Conservation (phyloP, 1,140 invertebrate species). For the Nephotettix cincticeps region DNA sequence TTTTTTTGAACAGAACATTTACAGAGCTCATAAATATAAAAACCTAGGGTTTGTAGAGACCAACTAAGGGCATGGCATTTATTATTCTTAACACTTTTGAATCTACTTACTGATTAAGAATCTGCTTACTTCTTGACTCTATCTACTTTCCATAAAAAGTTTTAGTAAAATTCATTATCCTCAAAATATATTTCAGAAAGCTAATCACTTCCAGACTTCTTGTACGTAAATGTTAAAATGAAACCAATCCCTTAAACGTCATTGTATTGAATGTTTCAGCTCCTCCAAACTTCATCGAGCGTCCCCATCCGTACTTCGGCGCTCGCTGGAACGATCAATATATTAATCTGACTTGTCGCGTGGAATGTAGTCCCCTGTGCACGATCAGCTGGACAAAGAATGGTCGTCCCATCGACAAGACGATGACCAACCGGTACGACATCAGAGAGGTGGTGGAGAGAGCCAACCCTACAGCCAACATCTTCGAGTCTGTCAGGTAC, state of each 20-base stretch:
- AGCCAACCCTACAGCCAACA: slow-evolving; percentile 70
- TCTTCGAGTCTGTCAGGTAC: slow-evolving; percentile 78
- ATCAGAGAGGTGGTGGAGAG: slow-evolving; percentile 63
- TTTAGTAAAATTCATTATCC: no score
- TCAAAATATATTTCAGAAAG: no score
- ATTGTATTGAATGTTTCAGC: no score
- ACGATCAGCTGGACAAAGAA: slow-evolving; percentile 81
- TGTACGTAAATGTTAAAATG: no score
- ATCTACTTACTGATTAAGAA: background rate
- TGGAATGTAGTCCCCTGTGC: slow-evolving; percentile 86
- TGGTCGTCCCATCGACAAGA: slow-evolving; percentile 58
- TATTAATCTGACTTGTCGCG: slow-evolving; percentile 79
- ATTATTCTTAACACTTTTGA: background rate
- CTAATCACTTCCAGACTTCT: no score
- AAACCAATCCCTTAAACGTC: no score
- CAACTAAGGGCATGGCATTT: no score
- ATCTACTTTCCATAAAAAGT: no score
- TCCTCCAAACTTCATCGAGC: slow-evolving; percentile 81
- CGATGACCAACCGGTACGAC: slow-evolving; percentile 59
- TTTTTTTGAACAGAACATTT: no score
- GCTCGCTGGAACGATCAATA: slow-evolving; percentile 65
- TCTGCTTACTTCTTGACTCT: slow-evolving; percentile 15
- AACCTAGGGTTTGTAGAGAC: no score
- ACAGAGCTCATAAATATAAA: no score
- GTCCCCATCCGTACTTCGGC: slow-evolving; percentile 77